Evolutionary conservation across 2,113 vertebrate species (phyloP), one percentile per base, ranked within the genome.

Genomic region (Cygnus buccinator): DNA sequence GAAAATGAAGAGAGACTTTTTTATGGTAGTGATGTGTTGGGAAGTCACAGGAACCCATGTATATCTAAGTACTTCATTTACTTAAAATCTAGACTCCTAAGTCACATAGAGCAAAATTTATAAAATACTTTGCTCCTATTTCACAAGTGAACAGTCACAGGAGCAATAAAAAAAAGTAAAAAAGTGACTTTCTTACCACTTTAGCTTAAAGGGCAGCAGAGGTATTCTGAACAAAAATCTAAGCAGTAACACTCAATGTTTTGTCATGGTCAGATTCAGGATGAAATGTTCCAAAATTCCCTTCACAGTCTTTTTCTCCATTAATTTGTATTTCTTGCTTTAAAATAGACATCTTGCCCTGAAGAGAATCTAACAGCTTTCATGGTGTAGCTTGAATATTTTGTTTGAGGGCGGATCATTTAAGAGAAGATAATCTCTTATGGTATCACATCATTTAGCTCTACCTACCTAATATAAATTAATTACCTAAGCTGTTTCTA

Each of bases 361-460:
- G 5, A 10, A 20, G n/a, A 13, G 7, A 77, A 37, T 58, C 13
- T 41, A 62, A 37, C 18, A 25, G 19, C 11, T 81, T 44, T 43
- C 41, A 29, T 4, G 3, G 18, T 10, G 16, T n/a, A 89, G 31
- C 11, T 2, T n/a, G 57, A 78, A 2, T 41, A 16, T 66, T 82
- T 72, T 19, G 3, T 68, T 18, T 48, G 58, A 46, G 20, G 44
- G 55, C 20, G 16, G 16, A 55, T 48, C 11, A 16, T 2, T 58
- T 29, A 70, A 31, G 55, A 67, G 39, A 21, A 61, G 9, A 22
- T 16, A 44, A 25, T 26, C 11, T 65, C 54, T 31, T 28, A 31
- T 0, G 8, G 6, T 21, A 44, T 37, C 0, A 0, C 4, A 6
- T 11, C 35, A 17, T 44, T 57, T 28, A 58, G 9, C 25, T 86